These are phyloP conservation scores for Pluvianellus socialis DNA, from an alignment of 2,113 vertebrate genomes.

Conservation along the genomic window DNA sequence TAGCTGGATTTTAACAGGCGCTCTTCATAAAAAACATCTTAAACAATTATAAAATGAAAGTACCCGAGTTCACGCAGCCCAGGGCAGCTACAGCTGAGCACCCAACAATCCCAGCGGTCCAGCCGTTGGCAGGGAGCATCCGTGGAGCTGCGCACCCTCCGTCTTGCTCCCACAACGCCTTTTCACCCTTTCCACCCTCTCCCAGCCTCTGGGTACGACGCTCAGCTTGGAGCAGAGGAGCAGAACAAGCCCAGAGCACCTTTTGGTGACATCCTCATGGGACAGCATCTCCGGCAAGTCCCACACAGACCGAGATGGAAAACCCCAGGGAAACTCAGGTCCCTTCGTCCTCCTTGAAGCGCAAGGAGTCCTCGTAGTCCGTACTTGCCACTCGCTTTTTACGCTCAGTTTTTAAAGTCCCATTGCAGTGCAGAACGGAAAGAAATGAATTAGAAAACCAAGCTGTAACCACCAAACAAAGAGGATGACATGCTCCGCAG, in stretches of 20 bases:
- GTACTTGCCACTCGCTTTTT: slow-evolving; percentile 70
- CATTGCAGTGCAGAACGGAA: slow-evolving; percentile 32
- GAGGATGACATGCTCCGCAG: accelerated
- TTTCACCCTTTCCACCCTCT: not conserved
- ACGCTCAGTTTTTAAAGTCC: slow-evolving; percentile 57
- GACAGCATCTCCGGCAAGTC: not conserved
- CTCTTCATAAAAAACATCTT: not conserved
- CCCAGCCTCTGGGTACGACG: not conserved
- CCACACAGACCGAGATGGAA: not conserved
- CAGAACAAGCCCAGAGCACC: not conserved
- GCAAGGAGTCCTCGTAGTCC: not conserved
- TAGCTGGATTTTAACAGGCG: not conserved
- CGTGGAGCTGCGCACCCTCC: accelerated
- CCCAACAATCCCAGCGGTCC: not conserved
- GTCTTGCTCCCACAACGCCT: accelerated
- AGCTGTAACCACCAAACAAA: not conserved
- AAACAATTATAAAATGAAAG: not conserved
- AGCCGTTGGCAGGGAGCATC: not conserved
- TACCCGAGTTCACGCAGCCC: not conserved
- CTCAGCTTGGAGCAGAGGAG: not conserved
- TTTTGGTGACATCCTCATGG: not conserved
- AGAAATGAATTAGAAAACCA: not conserved
- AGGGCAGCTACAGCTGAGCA: not conserved
- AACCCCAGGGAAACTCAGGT: not conserved
- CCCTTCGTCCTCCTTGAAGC: not conserved